phyloP scores from a whole-genome alignment of 2,888 invertebrate species.

The Alcis repandata region DNA sequence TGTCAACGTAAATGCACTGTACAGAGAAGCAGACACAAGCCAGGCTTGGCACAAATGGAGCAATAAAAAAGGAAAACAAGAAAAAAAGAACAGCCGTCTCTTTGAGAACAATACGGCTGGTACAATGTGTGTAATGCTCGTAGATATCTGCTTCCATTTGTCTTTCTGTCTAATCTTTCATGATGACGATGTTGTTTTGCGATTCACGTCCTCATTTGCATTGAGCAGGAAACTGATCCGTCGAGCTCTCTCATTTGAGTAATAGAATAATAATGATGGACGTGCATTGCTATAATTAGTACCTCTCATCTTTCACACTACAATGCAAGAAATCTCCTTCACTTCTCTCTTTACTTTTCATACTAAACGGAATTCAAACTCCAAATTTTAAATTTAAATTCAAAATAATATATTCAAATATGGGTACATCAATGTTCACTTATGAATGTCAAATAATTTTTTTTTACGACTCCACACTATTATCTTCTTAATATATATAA shows the following conservation, averaged over 20 bases:
- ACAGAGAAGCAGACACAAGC: slow-evolving; percentile 51
- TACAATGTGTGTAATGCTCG: slow-evolving; percentile 61
- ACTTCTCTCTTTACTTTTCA: background rate
- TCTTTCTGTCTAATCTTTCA: slow-evolving; percentile 80
- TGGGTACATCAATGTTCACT: too few relatives aligned
- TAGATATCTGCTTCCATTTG: slow-evolving; percentile 64
- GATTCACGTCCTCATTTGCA: slow-evolving; percentile 67
- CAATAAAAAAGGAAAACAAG: slow-evolving; percentile 62
- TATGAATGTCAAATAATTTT: too few relatives aligned
- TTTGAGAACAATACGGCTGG: slow-evolving; percentile 65
- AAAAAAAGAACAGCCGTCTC: slow-evolving; percentile 65
- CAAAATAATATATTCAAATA: too few relatives aligned
- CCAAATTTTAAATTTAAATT: too few relatives aligned
- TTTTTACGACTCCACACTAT: too few relatives aligned
- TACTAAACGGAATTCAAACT: background rate
- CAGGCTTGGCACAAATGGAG: slow-evolving; percentile 71
- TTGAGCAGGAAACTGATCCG: slow-evolving; percentile 50
- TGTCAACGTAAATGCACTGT: slow-evolving; percentile 20
- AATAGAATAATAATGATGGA: slow-evolving; percentile 19
- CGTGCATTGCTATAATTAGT: background rate
- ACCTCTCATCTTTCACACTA: background rate
- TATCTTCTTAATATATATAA: too few relatives aligned
- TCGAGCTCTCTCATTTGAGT: slow-evolving; percentile 21
- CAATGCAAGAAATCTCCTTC: background rate
- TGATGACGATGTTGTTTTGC: slow-evolving; percentile 77